Conservation (phyloP, 53 echinoderm and acorn worm species). For the Mesocentrotus franciscanus region DNA sequence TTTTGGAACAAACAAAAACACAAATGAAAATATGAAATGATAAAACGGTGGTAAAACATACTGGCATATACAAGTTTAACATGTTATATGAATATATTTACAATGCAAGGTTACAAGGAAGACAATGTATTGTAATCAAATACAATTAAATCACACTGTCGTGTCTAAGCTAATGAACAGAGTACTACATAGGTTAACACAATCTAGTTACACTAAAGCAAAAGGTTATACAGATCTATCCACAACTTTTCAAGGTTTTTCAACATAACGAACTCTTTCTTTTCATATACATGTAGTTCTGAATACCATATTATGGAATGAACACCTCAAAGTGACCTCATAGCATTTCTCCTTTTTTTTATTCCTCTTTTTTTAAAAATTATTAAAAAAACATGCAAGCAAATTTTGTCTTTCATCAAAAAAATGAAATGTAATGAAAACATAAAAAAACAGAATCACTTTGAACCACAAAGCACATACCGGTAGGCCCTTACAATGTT, state of each 20-base stretch:
- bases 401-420: background rate
- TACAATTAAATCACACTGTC: background rate
- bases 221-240: background rate
- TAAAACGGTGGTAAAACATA: background rate
- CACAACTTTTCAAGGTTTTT: background rate
- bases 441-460: background rate
- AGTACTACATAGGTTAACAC: no score
- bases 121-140: background rate
- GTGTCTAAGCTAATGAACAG: no score
- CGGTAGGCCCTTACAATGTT: background rate
- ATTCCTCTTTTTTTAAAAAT: background rate
- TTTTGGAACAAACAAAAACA: no score
- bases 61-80: background rate
- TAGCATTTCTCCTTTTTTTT: background rate
- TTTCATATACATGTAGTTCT: background rate
- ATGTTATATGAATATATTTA: background rate
- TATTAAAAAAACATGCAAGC: background rate
- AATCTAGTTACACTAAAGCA: background rate
- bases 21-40: no score
- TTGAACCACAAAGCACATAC: background rate
- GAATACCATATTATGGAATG: background rate
- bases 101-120: background rate
- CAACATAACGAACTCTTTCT: background rate
- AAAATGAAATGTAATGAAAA: background rate
- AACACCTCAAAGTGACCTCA: background rate